These are phyloP conservation scores for Scaptomyza montana DNA, from an alignment of 1,140 invertebrate genomes.

Conservation along the genomic window DNA sequence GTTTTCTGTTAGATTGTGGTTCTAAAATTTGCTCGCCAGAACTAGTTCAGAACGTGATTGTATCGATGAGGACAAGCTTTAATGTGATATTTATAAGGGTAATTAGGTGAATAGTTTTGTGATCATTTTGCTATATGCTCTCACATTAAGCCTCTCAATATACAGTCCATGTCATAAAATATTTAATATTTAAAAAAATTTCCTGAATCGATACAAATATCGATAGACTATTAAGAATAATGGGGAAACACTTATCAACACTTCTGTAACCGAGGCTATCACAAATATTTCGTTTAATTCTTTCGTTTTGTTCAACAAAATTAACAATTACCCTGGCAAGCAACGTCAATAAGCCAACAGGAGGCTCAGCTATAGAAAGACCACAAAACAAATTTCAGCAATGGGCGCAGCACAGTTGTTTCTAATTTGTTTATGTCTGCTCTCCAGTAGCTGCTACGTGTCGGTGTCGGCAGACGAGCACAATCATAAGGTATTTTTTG, in stretches of 20 bases:
- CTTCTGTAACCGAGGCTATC: constrained; percentile 20
- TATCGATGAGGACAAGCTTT: background rate
- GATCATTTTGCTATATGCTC: background rate
- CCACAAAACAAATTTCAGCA: constrained; percentile 13
- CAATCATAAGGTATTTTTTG: constrained; percentile 61
- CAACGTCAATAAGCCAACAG: constrained; percentile 29
- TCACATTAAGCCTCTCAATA: background rate
- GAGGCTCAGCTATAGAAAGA: constrained; percentile 20
- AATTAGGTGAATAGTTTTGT: background rate
- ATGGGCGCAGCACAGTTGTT: constrained; percentile 34
- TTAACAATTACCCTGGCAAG: constrained; percentile 30
- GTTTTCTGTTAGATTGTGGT: constrained; percentile 32
- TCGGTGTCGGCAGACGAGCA: constrained; percentile 68
- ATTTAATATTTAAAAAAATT: background rate
- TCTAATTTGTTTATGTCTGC: constrained; percentile 73
- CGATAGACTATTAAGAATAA: constrained; percentile 4
- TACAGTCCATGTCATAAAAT: too few relatives aligned
- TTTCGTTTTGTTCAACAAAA: constrained; percentile 36
- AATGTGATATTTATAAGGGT: background rate
- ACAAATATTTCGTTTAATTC: constrained; percentile 41
- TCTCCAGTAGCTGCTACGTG: constrained; percentile 67
- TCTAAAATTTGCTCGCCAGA: background rate
- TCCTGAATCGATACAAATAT: background rate
- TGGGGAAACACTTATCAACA: constrained; percentile 21
- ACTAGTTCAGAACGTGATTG: constrained; percentile 5